These are phyloP conservation scores for Diaphora mendica DNA, from an alignment of 2,888 invertebrate species.

Conservation along the genomic window DNA sequence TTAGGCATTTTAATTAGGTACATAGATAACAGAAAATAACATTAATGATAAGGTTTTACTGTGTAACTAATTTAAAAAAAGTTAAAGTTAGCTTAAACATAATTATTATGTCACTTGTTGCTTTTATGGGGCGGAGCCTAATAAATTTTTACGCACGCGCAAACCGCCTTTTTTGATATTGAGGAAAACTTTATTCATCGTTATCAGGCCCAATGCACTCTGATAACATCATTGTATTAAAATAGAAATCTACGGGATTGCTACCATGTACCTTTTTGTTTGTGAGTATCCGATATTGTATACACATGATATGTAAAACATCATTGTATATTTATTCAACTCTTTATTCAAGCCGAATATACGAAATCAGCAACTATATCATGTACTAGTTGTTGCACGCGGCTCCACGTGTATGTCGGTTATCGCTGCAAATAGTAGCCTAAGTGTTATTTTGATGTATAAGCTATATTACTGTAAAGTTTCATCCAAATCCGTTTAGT, in stretches of 20 bases:
- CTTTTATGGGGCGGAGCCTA: conserved; percentile 70
- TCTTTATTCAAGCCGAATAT: not conserved
- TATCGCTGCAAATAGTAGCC: no score
- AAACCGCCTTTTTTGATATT: conserved; percentile 51
- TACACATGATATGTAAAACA: no score
- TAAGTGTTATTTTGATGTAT: no score
- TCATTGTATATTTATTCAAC: not conserved
- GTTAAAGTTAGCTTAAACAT: conserved; percentile 20
- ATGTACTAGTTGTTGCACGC: not conserved
- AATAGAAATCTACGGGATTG: no score
- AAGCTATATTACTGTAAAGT: no score
- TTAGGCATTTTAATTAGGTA: conserved; percentile 31
- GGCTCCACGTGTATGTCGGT: no score
- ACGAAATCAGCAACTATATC: not conserved
- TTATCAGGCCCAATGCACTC: conserved; percentile 8
- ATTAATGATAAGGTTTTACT: conserved; percentile 27
- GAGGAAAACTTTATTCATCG: conserved; percentile 21
- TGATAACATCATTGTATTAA: conserved; percentile 4
- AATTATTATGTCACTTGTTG: conserved; percentile 72
- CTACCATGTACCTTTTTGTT: no score
- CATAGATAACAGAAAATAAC: conserved; percentile 34
- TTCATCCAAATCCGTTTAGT: no score
- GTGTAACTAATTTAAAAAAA: conserved; percentile 16
- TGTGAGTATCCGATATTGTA: no score
- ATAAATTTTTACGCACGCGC: conserved; percentile 68